These are phyloP conservation scores for Pantala flavescens DNA, from an alignment of 1,140 invertebrate species.

Conservation along the genomic window DNA sequence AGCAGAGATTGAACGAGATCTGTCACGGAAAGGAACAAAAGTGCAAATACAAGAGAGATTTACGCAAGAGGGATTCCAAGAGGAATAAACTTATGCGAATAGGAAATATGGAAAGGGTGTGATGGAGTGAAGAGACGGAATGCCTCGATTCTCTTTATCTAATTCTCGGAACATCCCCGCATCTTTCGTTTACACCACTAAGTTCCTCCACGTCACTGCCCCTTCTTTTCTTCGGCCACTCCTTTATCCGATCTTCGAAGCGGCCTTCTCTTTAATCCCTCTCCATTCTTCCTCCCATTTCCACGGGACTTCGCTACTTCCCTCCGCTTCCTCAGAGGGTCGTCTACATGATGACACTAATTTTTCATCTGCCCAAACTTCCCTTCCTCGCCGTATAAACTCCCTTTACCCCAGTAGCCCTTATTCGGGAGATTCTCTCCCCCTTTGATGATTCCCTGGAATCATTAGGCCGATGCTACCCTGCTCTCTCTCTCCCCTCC, in stretches of 20 bases:
- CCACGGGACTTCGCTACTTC: not conserved
- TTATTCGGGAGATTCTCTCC: not conserved
- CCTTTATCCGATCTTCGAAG: not conserved
- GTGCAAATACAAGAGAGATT: too few relatives aligned
- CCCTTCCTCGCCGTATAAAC: not conserved
- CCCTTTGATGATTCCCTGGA: not conserved
- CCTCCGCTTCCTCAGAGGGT: constrained; percentile 1
- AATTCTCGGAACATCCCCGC: too few relatives aligned
- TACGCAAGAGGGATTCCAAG: too few relatives aligned
- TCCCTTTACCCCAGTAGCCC: not conserved
- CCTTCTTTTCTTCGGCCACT: not conserved
- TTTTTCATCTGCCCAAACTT: constrained; percentile 6
- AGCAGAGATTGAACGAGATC: too few relatives aligned
- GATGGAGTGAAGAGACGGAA: too few relatives aligned
- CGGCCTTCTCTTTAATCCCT: not conserved
- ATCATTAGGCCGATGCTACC: not conserved
- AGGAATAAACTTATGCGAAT: too few relatives aligned
- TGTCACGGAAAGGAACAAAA: too few relatives aligned
- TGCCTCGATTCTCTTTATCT: too few relatives aligned
- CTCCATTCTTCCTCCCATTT: not conserved
- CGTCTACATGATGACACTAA: constrained; percentile 4
- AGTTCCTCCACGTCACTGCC: not conserved
- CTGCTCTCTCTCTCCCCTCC: not conserved
- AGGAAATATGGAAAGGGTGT: too few relatives aligned
- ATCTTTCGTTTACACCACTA: too few relatives aligned